Evolutionary conservation across 2,113 vertebrate species (phyloP).

Genomic region (Sinocyclocheilus grahami): DNA sequence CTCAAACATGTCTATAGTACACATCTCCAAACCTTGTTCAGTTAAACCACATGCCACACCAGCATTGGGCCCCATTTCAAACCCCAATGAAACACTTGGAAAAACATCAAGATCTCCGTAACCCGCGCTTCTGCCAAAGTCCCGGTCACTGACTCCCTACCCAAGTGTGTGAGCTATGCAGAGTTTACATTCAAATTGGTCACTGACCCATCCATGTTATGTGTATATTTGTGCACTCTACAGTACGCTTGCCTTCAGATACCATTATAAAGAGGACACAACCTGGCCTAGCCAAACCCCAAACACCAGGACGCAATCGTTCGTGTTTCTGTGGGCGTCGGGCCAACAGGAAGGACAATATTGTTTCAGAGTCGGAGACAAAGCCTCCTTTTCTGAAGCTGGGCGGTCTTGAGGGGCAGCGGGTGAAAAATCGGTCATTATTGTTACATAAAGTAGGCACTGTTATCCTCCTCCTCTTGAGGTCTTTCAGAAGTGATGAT

Average conservation of each 20-base stretch:
- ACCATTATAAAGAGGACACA: constrained; percentile 48
- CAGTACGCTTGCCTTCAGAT: constrained; percentile 29
- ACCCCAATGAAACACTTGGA: neutral
- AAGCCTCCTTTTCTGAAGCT: constrained; percentile 41
- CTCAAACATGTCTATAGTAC: neutral
- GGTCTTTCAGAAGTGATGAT: constrained; percentile 33
- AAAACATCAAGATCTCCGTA: constrained; percentile 39
- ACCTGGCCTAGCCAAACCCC: constrained; percentile 42
- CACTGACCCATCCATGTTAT: neutral
- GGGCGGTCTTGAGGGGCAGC: neutral
- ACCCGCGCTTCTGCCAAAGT: neutral
- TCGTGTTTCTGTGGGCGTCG: constrained; percentile 39
- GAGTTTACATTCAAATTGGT: constrained; percentile 14
- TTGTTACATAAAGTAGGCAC: constrained; percentile 4
- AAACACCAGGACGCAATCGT: constrained; percentile 34
- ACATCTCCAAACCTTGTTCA: neutral
- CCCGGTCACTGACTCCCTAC: neutral
- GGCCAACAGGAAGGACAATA: constrained; percentile 57
- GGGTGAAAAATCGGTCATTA: constrained; percentile 36
- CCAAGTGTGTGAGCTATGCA: neutral
- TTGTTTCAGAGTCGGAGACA: constrained; percentile 54
- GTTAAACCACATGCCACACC: neutral
- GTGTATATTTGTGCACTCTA: constrained; percentile 32
- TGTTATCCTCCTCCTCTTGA: constrained; percentile 21
- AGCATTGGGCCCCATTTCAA: neutral